Percentiles rank a stretch among this genome's conserved stretches.
These are phyloP conservation scores for Brachyistius frenatus DNA, from an alignment of 2,113 vertebrate species.

Conservation along the genomic window DNA sequence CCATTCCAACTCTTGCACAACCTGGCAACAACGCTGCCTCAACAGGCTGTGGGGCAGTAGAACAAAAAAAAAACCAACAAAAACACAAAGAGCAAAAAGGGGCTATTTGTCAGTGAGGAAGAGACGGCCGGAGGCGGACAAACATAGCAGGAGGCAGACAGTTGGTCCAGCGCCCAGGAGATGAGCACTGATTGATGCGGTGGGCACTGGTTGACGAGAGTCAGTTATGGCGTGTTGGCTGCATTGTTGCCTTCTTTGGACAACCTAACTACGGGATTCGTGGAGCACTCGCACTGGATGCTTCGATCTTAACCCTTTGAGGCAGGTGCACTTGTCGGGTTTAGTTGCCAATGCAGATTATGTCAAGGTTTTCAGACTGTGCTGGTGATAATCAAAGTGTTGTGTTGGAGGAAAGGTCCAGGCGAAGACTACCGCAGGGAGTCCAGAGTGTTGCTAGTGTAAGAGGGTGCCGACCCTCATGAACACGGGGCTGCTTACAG, in stretches of 20 bases:
- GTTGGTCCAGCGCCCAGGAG: slow-evolving; percentile 64
- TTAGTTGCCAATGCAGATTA: neutral
- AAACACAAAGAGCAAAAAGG: slow-evolving; percentile 70
- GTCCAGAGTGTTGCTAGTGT: neutral
- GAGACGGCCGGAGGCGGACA: slow-evolving; percentile 44
- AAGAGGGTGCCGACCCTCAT: neutral
- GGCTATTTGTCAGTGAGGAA: slow-evolving; percentile 53
- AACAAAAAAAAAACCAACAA: slow-evolving; percentile 14
- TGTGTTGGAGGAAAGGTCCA: slow-evolving; percentile 1
- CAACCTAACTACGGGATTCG: slow-evolving; percentile 14
- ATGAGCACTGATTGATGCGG: slow-evolving; percentile 52
- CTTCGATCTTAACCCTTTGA: neutral
- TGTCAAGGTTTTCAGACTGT: slow-evolving; percentile 1
- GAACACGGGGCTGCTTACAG: slow-evolving; percentile 6
- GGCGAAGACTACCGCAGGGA: neutral
- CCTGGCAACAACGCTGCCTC: slow-evolving; percentile 69
- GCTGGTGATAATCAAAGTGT: slow-evolving; percentile 18
- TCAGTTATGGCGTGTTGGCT: slow-evolving; percentile 44
- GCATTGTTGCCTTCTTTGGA: slow-evolving; percentile 34
- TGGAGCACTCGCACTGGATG: slow-evolving; percentile 14
- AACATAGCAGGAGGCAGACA: slow-evolving; percentile 56
- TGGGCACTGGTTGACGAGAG: slow-evolving; percentile 34
- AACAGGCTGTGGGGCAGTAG: slow-evolving; percentile 41
- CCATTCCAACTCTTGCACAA: slow-evolving; percentile 65
- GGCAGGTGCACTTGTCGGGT: neutral